Percentiles rank a stretch among this genome's conserved stretches.
Conservation (phyloP, 2,113 vertebrate species). For the Cervus canadensis region DNA sequence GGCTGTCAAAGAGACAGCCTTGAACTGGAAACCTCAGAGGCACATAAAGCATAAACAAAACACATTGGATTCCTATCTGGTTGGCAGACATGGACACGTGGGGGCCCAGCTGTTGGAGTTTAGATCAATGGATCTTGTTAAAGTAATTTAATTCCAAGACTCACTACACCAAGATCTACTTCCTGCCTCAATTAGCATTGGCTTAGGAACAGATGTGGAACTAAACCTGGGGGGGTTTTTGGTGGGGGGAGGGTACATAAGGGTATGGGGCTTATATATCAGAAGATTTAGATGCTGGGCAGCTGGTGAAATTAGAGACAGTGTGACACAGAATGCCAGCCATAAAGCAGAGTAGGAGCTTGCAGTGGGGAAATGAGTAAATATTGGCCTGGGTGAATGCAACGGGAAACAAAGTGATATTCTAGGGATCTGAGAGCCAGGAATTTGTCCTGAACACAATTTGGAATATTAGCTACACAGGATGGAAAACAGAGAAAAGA, state of each 20-base stretch:
- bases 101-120: neutral
- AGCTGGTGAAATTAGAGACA: neutral
- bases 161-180: neutral
- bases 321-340: neutral
- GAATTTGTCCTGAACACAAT: neutral
- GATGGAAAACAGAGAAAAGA: neutral
- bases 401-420: neutral
- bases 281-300: neutral
- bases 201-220: neutral
- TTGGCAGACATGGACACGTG: neutral
- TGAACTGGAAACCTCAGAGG: neutral
- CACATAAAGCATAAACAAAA: neutral
- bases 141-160: constrained; percentile 37
- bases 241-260: neutral
- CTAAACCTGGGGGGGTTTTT: neutral
- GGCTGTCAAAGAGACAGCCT: neutral
- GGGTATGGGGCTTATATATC: neutral
- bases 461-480: neutral
- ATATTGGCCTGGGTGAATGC: neutral
- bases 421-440: neutral
- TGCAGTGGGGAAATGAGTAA: neutral
- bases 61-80: neutral
- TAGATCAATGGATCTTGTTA: constrained; percentile 13
- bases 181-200: constrained; percentile 26
- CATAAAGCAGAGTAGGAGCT: neutral